These are phyloP conservation scores for Accipiter virgatus DNA, from an alignment of 2,113 vertebrate genomes.

Conservation along the genomic window DNA sequence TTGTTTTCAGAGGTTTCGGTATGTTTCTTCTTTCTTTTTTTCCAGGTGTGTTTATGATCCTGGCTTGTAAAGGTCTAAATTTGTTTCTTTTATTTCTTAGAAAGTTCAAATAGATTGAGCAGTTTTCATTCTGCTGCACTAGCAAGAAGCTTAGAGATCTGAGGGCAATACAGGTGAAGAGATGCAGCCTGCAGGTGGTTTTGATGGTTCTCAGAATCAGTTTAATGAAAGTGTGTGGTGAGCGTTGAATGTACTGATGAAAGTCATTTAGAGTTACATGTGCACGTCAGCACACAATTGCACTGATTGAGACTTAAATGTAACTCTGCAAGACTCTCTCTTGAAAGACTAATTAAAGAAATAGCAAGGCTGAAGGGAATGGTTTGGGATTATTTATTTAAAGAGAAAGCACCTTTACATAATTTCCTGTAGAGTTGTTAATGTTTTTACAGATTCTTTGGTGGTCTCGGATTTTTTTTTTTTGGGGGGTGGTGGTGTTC, in stretches of 20 bases:
- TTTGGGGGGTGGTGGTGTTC: fast-evolving
- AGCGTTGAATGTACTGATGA: not conserved
- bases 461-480: no score
- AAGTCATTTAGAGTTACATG: not conserved
- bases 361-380: not conserved
- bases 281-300: not conserved
- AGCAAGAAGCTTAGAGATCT: not conserved
- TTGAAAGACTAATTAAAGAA: not conserved
- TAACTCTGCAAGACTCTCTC: not conserved
- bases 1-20: not conserved
- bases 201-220: not conserved
- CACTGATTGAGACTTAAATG: not conserved
- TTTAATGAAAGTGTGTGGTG: not conserved
- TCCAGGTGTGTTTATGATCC: not conserved
- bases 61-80: not conserved
- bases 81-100: not conserved
- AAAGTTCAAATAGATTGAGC: not conserved
- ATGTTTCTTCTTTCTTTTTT: not conserved
- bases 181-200: not conserved
- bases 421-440: not conserved
- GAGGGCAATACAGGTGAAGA: not conserved
- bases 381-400: not conserved
- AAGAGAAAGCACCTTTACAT: not conserved
- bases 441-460: not conserved
- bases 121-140: not conserved